These are phyloP conservation scores for Archips crataeganus DNA, from an alignment of 2,888 invertebrate genomes.

Conservation along the genomic window DNA sequence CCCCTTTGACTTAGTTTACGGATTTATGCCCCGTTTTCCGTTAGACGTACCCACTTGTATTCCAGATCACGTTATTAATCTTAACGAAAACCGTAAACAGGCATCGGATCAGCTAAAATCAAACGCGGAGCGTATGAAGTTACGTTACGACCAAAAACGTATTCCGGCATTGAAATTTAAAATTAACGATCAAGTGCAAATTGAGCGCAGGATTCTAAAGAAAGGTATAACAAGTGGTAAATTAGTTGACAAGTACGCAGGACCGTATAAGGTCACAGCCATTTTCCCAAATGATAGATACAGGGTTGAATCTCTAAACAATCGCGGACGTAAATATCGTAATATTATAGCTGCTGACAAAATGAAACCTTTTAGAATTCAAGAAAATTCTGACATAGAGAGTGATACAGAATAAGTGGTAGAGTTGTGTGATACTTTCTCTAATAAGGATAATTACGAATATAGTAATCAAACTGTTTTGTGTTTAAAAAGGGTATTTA, in stretches of 20 bases:
- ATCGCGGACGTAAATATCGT: constrained; percentile 30
- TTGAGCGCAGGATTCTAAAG: constrained; percentile 39
- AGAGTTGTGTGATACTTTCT: constrained; percentile 1
- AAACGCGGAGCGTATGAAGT: constrained; percentile 22
- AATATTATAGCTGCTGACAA: constrained; percentile 42
- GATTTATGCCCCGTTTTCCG: constrained; percentile 11
- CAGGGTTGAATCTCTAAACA: constrained; percentile 25
- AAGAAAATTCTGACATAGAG: constrained; percentile 5
- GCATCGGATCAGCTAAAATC: not conserved
- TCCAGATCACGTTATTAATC: not conserved
- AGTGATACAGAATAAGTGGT: not conserved
- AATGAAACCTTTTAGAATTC: constrained; percentile 32
- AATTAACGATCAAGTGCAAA: constrained; percentile 36
- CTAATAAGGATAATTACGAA: not conserved
- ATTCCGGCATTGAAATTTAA: constrained; percentile 2
- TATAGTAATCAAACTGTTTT: not conserved
- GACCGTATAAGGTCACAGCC: constrained; percentile 28
- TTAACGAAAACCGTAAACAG: constrained; percentile 10
- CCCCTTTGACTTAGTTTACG: constrained; percentile 10
- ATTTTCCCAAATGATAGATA: constrained; percentile 40
- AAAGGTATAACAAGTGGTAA: constrained; percentile 40
- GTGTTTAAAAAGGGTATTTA: not conserved
- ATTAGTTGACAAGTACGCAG: constrained; percentile 26
- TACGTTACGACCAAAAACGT: constrained; percentile 33
- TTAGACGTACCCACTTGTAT: not conserved